Base-by-base conservation (phyloP, 1,140 invertebrate genomes). In the Charaxes varanes region DNA sequence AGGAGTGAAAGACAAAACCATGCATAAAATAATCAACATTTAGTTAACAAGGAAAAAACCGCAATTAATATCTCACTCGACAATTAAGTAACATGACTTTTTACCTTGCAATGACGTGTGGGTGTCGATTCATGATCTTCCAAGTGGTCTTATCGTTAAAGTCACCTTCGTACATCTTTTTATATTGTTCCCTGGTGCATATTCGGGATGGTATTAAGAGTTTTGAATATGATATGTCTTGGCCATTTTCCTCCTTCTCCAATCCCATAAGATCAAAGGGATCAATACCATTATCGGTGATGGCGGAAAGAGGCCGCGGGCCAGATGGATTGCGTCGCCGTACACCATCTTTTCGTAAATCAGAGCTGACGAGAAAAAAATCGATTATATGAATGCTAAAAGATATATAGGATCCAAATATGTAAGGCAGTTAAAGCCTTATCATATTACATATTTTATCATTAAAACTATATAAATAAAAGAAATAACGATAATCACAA, bases 211-310 rank as follows among this genome's bases (percentile, higher is more conserved):
- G 93, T 55, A 93, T 89, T 43, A 97, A 82, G 30, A 96, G 81
- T 65, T 93, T 90, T 28, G 92, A 92, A 81, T 96, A 97, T 13
- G 94, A 96, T 53, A 96, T 91, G 78, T 94, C 92, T 61, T 85
- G 93, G 43, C 94, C 94, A 79, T 95, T 94, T 69, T 93, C 91
- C 22, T 90, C 89, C 74, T 88, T 88, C 65, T 95, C 92, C 41
- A 95, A 87, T 22, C 94, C 94, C 13, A 97, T 71, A 8, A 94
- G 86, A 81, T 94, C 90, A 80, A 94, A 94, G 6, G 94, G 92
- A 87, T 96, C 94, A 36, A 90, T 88, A 66, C 94, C 93, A 53
- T 89, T 90, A 84, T 96, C 94, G 58, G 90, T 93, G 15, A 94
- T 93, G 3, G 93, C 87, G 12, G 94, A 95, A 12, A 96, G 68